A percentile compares a stretch with the other conserved stretches of the same genome.
phyloP scores from a whole-genome alignment of 2,113 vertebrate species.

The Willisornis vidua region DNA sequence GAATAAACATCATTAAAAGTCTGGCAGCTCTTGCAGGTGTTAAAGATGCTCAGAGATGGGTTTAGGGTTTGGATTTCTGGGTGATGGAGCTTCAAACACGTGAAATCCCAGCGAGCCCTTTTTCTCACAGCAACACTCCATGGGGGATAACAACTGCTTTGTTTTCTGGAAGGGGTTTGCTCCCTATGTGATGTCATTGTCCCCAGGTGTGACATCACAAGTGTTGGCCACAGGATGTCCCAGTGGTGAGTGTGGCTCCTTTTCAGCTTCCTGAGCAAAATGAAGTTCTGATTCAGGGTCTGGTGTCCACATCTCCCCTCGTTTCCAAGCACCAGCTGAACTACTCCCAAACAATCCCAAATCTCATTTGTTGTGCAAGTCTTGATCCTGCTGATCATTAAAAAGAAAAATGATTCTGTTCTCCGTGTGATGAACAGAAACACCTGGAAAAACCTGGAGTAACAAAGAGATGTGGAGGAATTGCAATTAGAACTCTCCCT shows the following conservation, averaged over 20 bases:
- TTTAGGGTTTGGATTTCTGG: background rate
- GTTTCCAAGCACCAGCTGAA: background rate
- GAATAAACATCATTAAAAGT: background rate
- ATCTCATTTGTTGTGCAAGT: background rate
- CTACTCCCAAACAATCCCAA: background rate
- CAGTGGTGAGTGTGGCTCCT: too few species aligned
- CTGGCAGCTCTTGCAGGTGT: background rate
- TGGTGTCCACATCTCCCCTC: background rate
- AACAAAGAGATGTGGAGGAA: background rate
- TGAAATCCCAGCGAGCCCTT: too few species aligned
- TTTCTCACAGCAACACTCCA: background rate
- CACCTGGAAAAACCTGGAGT: background rate
- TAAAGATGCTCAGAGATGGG: background rate
- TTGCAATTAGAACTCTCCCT: conserved; percentile 1
- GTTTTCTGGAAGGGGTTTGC: background rate
- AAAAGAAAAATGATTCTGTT: background rate
- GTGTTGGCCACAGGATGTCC: background rate
- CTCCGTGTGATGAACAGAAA: background rate
- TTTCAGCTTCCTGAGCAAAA: background rate
- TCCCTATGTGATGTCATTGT: background rate
- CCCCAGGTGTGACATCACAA: background rate
- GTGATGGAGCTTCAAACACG: background rate
- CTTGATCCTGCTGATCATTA: background rate
- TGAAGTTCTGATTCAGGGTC: background rate
- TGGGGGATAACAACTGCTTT: background rate